Percentiles rank a stretch among this genome's conserved stretches.
Evolutionary conservation across 2,888 invertebrate genomes (phyloP).

Genomic region (Horisme vitalbata): DNA sequence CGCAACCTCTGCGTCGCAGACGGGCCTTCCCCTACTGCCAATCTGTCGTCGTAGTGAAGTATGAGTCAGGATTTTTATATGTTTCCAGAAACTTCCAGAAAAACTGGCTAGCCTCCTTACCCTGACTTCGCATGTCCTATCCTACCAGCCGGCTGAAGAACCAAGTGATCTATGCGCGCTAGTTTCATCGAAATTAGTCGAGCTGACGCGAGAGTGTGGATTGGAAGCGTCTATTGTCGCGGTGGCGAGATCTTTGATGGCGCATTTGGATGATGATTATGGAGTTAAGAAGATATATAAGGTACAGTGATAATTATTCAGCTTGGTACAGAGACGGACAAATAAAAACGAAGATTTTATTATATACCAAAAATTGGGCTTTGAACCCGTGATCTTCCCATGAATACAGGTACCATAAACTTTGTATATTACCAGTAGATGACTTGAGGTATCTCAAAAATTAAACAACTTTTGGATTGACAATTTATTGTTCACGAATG

Average conservation of each 20-base stretch:
- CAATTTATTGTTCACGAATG: no score
- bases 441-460: no score
- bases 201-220: conserved; percentile 7
- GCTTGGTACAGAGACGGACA: no score
- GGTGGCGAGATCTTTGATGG: not conserved
- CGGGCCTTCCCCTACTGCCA: no score
- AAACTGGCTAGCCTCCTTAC: conserved; percentile 7
- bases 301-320: no score
- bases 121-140: conserved; percentile 14
- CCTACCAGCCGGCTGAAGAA: conserved; percentile 7
- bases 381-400: no score
- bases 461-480: no score
- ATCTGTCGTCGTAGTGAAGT: not conserved
- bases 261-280: not conserved
- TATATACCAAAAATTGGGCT: no score
- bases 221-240: conserved; percentile 5
- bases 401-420: no score
- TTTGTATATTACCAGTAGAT: no score
- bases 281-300: not conserved
- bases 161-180: conserved; percentile 1
- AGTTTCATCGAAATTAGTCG: conserved; percentile 8
- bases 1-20: no score
- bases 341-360: no score
- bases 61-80: not conserved
- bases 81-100: conserved; percentile 15